Percentiles rank a stretch among this genome's conserved stretches.
Evolutionary conservation across 35 echinoderm and acorn worm species (phyloP).

Genomic region (Patiria miniata): DNA sequence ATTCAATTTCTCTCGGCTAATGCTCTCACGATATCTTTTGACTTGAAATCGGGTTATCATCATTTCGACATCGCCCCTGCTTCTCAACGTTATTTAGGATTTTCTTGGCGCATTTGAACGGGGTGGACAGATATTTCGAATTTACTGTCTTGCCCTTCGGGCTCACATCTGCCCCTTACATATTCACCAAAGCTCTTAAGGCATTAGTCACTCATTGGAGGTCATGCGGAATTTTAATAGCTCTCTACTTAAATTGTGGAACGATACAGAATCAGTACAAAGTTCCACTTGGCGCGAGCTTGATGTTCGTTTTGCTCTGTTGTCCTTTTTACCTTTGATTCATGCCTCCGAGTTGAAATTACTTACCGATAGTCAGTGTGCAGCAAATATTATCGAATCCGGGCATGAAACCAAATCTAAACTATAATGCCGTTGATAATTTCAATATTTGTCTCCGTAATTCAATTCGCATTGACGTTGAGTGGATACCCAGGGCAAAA

Average conservation of each 20-base stretch:
- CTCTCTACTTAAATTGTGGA: slow-evolving; percentile 51
- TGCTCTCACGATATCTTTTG: too few species aligned
- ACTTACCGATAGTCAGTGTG: slow-evolving; percentile 40
- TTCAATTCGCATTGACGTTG: slow-evolving; percentile 19
- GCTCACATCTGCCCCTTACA: slow-evolving; percentile 25
- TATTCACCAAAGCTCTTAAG: slow-evolving; percentile 42
- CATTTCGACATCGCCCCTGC: too few species aligned
- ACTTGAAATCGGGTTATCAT: too few species aligned
- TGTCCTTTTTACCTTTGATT: background rate
- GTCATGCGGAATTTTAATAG: slow-evolving; percentile 31
- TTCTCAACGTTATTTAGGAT: too few species aligned
- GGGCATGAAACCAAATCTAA: slow-evolving; percentile 40
- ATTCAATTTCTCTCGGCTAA: too few species aligned
- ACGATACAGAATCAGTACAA: background rate
- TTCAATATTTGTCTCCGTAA: slow-evolving; percentile 21
- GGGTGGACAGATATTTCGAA: too few species aligned
- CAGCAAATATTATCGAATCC: background rate
- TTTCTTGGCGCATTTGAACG: slow-evolving; percentile 22
- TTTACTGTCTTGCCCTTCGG: too few species aligned
- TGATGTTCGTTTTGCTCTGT: slow-evolving; percentile 18
- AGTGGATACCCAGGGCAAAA: slow-evolving; percentile 49
- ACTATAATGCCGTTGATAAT: slow-evolving; percentile 29
- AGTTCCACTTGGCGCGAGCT: slow-evolving; percentile 57
- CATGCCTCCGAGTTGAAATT: background rate
- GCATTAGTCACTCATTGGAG: slow-evolving; percentile 53